These are phyloP conservation scores for Temnothorax nylanderi DNA, from an alignment of 1,140 invertebrate genomes.

Conservation along the genomic window DNA sequence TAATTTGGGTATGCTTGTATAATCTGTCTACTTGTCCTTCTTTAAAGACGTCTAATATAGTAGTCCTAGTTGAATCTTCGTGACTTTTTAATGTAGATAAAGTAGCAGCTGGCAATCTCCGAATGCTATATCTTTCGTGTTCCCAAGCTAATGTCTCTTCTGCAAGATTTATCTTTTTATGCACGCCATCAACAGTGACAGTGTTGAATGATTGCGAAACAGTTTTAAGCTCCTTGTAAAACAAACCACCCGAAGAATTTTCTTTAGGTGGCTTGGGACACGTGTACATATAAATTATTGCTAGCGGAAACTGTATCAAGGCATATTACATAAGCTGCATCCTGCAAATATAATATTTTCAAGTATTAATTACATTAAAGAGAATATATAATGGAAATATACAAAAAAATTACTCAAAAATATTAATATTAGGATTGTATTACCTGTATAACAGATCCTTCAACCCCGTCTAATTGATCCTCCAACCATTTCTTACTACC, in stretches of 20 bases:
- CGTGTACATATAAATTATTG: conserved; percentile 93
- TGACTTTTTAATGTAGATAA: conserved; percentile 92
- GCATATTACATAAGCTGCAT: conserved; percentile 96
- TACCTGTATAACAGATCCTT: conserved; percentile 91
- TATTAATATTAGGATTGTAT: conserved; percentile 55
- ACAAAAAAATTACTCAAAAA: conserved; percentile 6
- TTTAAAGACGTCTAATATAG: conserved; percentile 88
- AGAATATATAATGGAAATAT: background rate
- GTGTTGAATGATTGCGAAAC: conserved; percentile 85
- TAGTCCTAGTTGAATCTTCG: conserved; percentile 87
- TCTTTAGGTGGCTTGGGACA: conserved; percentile 98
- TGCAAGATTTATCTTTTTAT: conserved; percentile 99
- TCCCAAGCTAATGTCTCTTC: conserved; percentile 98
- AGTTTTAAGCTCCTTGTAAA: conserved; percentile 90
- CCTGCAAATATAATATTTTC: conserved; percentile 86
- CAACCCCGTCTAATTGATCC: conserved; percentile 93
- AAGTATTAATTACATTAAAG: conserved; percentile 32
- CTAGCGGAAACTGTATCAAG: conserved; percentile 92
- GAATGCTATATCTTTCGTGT: conserved; percentile 98
- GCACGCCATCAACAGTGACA: conserved; percentile 91
- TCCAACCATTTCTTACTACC: conserved; percentile 99
- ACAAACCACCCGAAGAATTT: conserved; percentile 90
- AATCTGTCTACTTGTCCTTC: conserved; percentile 88
- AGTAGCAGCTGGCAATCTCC: conserved; percentile 96
- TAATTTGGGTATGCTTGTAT: conserved; percentile 90